phyloP scores from a whole-genome alignment of 2,888 invertebrate species.

The Leistus spinibarbis region DNA sequence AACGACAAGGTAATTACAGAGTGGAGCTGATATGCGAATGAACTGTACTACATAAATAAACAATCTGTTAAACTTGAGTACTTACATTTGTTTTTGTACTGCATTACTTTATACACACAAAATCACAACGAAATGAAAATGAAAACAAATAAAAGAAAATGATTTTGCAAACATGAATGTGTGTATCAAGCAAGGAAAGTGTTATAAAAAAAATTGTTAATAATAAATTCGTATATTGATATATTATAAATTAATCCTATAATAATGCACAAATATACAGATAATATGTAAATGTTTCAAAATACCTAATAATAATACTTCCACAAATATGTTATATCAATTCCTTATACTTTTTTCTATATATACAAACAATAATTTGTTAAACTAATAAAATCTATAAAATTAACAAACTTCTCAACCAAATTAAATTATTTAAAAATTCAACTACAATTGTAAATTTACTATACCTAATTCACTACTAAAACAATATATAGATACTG shows the following conservation, averaged over 20 bases:
- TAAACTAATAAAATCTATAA: background rate
- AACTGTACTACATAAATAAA: too few relatives aligned
- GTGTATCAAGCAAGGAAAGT: conserved; percentile 35
- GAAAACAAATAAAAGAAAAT: conserved; percentile 8
- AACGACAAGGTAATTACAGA: too few relatives aligned
- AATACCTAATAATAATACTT: conserved; percentile 34
- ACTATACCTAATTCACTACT: background rate
- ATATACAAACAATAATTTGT: conserved; percentile 3
- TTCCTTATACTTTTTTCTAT: conserved; percentile 9
- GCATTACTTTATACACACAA: background rate
- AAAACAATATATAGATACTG: background rate
- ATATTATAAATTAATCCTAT: conserved; percentile 15
- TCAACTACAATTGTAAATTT: background rate
- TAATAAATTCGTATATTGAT: conserved; percentile 12
- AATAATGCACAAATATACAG: conserved; percentile 35
- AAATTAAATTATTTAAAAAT: background rate
- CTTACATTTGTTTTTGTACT: conserved; percentile 13
- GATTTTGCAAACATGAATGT: background rate
- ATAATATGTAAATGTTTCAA: conserved; percentile 27
- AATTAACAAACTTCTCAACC: background rate
- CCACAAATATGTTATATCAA: conserved; percentile 7
- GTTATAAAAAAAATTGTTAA: conserved; percentile 8
- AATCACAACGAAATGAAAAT: conserved; percentile 4
- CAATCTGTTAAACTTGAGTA: background rate
- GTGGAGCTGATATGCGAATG: too few relatives aligned